These are phyloP conservation scores for Anastrepha ludens DNA, from an alignment of 1,140 invertebrate genomes.

Conservation along the genomic window DNA sequence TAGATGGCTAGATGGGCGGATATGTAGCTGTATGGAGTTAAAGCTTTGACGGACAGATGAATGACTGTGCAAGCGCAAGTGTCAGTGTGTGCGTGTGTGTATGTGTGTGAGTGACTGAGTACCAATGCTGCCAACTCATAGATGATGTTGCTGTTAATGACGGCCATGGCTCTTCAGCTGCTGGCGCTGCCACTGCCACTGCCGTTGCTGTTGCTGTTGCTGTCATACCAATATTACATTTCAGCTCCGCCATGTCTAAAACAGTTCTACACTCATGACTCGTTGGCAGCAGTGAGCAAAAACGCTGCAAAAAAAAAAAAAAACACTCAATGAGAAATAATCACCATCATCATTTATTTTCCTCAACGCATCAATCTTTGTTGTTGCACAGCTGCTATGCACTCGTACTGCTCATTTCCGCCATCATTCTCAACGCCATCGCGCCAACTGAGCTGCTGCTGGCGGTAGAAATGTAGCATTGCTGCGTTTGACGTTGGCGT, in stretches of 20 bases:
- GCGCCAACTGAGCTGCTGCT: neutral
- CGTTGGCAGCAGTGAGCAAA: neutral
- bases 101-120: neutral
- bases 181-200: conserved; percentile 3
- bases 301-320: neutral
- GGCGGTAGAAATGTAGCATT: neutral
- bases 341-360: conserved; percentile 58
- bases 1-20: conserved; percentile 20
- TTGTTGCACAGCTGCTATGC: conserved; percentile 45
- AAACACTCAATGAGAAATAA: conserved; percentile 56
- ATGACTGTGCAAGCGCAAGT: neutral
- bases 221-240: conserved; percentile 45
- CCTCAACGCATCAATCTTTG: conserved; percentile 56
- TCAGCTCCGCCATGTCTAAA: neutral
- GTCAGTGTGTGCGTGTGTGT: neutral
- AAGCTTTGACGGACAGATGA: conserved; percentile 32
- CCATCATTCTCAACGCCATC: neutral
- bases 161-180: conserved; percentile 27
- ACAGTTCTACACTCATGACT: neutral
- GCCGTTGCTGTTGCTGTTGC: conserved; percentile 20
- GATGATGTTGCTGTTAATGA: conserved; percentile 47
- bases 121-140: conserved; percentile 23
- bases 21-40: neutral
- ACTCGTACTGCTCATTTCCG: neutral
- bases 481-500: neutral